Evolutionary conservation across 2,888 invertebrate genomes (phyloP), one percentile per base, ranked within the genome.

Genomic region (Drosophila ezoana): DNA sequence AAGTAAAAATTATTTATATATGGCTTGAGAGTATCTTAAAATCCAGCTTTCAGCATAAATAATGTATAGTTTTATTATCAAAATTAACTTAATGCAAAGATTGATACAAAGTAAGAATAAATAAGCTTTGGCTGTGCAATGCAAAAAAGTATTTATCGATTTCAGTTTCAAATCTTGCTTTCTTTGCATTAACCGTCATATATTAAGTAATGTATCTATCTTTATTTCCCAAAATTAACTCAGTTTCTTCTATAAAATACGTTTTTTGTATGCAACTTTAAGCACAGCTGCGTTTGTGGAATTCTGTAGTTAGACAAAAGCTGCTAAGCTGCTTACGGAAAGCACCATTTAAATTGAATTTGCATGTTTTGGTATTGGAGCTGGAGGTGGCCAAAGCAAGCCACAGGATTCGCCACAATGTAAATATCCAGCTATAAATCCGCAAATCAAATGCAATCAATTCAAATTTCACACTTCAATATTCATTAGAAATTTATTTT

Each of bases 401-500:
- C 63, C 54, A 59, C 66, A 48, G 67, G 35, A 53, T 57, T 57
- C 9, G 49, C 59, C 63, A 43, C 65, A 76, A 76, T 72, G 80
- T 79, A 82, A 81, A 85, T 82, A 85, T 71, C 58, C 71, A 71
- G 64, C 72, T 75, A 79, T 75, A 86, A 86, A 73, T 82, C 80
- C 80, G 70, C 74, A 86, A 86, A 84, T 85, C 85, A 82, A 85
- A 82, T 76, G 74, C 86, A 85, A 85, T 85, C 85, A 85, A 85
- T 85, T 85, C 86, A 85, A 84, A 86, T 86, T 84, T 84, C 79
- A 79, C 86, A 85, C 86, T 85, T 84, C 86, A 85, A 82, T 85
- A 86, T 85, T 85, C 85, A 85, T 85, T 85, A 82, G 82, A 85
- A 84, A 84, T 81, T 69, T 85, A 86, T 81, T 86, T 85, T 84